These are phyloP conservation scores for Aporrectodea caliginosa DNA, from an alignment of 1,140 invertebrate genomes.

Conservation along the genomic window DNA sequence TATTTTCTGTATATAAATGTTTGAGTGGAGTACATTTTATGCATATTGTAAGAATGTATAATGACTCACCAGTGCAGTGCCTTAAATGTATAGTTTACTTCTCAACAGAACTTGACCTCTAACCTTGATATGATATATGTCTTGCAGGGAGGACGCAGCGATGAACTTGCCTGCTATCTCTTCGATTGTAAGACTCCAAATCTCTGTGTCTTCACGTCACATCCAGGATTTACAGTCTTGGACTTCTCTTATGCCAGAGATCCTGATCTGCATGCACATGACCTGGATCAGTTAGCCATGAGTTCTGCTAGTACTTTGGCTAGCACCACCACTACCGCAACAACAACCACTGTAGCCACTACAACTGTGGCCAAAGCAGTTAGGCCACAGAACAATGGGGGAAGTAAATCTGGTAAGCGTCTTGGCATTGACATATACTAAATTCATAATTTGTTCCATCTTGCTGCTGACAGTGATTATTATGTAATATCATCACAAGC, in stretches of 20 bases:
- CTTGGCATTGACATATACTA: too few relatives aligned
- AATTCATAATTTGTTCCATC: too few relatives aligned
- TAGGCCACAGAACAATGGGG: slow-evolving; percentile 3
- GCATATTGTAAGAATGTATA: background rate
- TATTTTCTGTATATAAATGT: background rate
- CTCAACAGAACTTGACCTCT: background rate
- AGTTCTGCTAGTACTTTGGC: too few relatives aligned
- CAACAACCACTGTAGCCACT: slow-evolving; percentile 5
- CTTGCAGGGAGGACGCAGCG: slow-evolving; percentile 62
- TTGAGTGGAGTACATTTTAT: slow-evolving; percentile 8
- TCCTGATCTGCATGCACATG: slow-evolving; percentile 26
- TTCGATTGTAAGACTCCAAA: slow-evolving; percentile 83
- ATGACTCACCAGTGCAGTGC: background rate
- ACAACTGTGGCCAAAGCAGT: background rate
- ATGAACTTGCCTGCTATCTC: slow-evolving; percentile 78
- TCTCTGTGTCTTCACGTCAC: slow-evolving; percentile 84
- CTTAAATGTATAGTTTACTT: background rate
- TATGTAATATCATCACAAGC: too few relatives aligned
- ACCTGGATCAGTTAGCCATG: slow-evolving; percentile 12
- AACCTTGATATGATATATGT: too few relatives aligned
- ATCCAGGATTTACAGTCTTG: slow-evolving; percentile 83
- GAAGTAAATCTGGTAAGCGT: too few relatives aligned
- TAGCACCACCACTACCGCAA: slow-evolving; percentile 4
- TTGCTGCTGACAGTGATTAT: too few relatives aligned
- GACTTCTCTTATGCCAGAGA: slow-evolving; percentile 61